Evolutionary conservation across 2,797 vertebrate genomes (phyloP).

Genomic region (Toxotes lorentzi): DNA sequence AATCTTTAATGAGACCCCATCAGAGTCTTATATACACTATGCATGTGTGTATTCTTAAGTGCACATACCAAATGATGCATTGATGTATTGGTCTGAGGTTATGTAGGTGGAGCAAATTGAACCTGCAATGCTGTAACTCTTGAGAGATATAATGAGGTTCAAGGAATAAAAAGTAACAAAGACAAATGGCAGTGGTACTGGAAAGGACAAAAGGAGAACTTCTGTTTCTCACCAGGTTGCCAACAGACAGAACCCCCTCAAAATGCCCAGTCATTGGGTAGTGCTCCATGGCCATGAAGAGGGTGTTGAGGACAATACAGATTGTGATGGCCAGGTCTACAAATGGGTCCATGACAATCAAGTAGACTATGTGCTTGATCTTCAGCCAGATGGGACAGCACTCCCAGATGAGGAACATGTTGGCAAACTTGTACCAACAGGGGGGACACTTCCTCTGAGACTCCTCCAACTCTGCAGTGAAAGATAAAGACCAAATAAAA

Average conservation of each 20-base stretch:
- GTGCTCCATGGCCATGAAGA: slow-evolving; percentile 99
- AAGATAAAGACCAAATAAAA: background rate
- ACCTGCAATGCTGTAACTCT: slow-evolving; percentile 51
- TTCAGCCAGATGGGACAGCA: slow-evolving; percentile 95
- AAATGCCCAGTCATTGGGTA: slow-evolving; percentile 94
- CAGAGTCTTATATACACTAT: slow-evolving; percentile 60
- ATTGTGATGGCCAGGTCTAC: slow-evolving; percentile 99
- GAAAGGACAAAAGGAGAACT: slow-evolving; percentile 3
- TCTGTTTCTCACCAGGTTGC: slow-evolving; percentile 94
- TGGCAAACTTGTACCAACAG: slow-evolving; percentile 98
- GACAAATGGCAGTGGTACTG: slow-evolving; percentile 5
- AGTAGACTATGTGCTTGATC: slow-evolving; percentile 93
- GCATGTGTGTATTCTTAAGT: slow-evolving; percentile 62
- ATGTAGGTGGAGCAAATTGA: slow-evolving; percentile 48
- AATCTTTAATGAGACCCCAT: slow-evolving; percentile 82
- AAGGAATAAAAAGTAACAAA: slow-evolving; percentile 18
- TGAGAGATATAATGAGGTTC: slow-evolving; percentile 33
- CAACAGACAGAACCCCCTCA: slow-evolving; percentile 88
- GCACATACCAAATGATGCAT: slow-evolving; percentile 69
- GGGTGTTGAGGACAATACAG: slow-evolving; percentile 97
- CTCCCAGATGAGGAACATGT: slow-evolving; percentile 96
- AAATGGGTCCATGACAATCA: slow-evolving; percentile 99
- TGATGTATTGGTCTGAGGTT: slow-evolving; percentile 65
- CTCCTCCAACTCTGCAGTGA: slow-evolving; percentile 92
- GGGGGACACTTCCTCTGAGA: slow-evolving; percentile 98